These are phyloP conservation scores for Sebastes vulpes DNA, from an alignment of 2,797 vertebrate species.

Conservation along the genomic window DNA sequence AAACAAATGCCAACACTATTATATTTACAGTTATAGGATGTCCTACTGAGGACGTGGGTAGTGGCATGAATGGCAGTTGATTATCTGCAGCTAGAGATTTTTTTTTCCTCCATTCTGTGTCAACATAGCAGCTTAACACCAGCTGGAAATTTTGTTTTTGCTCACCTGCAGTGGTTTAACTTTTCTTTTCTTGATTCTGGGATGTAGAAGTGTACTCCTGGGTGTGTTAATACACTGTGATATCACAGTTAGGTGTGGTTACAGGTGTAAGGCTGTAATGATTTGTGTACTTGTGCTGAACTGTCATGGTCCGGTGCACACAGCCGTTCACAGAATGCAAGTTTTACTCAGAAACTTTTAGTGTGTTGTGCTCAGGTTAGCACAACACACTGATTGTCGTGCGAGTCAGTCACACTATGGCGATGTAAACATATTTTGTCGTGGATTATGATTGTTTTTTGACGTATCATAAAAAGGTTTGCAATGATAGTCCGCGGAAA, in stretches of 20 bases:
- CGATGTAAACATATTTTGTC: too few species aligned
- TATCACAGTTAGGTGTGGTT: neutral
- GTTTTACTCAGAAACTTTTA: too few species aligned
- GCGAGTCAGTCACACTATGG: too few species aligned
- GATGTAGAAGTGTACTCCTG: neutral
- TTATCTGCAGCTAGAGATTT: slow-evolving; percentile 18
- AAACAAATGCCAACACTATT: slow-evolving; percentile 37
- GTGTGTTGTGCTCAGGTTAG: too few species aligned
- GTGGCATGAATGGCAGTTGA: neutral
- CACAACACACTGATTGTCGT: too few species aligned
- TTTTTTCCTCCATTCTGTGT: neutral
- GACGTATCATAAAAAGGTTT: too few species aligned
- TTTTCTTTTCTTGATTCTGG: neutral
- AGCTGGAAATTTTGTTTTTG: neutral
- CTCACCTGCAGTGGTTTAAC: neutral
- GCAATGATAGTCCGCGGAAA: too few species aligned
- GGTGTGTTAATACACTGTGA: neutral
- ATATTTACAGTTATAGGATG: neutral
- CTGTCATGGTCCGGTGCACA: neutral
- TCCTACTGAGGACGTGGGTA: neutral
- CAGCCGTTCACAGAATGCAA: too few species aligned
- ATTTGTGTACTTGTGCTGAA: neutral
- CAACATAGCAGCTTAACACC: neutral
- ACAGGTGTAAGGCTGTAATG: neutral
- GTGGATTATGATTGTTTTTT: too few species aligned